A percentile compares a stretch with the other conserved stretches of the same genome.
phyloP scores from a whole-genome alignment of 2,888 invertebrate genomes.

The Drosophila mayaguana region DNA sequence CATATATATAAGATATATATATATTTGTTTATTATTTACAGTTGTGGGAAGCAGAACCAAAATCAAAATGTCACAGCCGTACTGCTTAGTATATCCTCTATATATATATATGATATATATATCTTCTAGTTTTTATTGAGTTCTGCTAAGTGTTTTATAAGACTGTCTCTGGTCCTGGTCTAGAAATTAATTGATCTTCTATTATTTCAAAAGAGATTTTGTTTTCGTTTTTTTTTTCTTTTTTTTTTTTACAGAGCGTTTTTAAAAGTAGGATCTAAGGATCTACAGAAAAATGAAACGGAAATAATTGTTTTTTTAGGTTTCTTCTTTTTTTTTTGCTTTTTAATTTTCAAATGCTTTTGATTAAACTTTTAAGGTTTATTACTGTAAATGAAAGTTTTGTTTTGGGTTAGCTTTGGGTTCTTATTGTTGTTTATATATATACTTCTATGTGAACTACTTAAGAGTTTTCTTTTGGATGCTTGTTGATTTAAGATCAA shows the following conservation, averaged over 20 bases:
- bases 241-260: slow-evolving; percentile 10
- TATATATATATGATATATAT: slow-evolving; percentile 18
- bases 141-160: slow-evolving; percentile 30
- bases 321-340: background rate
- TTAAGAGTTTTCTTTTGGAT: background rate
- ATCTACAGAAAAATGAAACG: slow-evolving; percentile 25
- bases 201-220: slow-evolving; percentile 48
- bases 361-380: slow-evolving; percentile 9
- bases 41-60: slow-evolving; percentile 75
- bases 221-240: background rate
- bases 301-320: slow-evolving; percentile 10
- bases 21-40: slow-evolving; percentile 59
- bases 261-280: slow-evolving; percentile 42
- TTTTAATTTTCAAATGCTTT: slow-evolving; percentile 11
- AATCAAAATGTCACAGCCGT: slow-evolving; percentile 80
- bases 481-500: slow-evolving; percentile 50
- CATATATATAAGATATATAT: slow-evolving; percentile 10
- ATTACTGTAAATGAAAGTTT: slow-evolving; percentile 11
- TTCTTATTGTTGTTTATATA: background rate
- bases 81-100: slow-evolving; percentile 64
- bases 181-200: slow-evolving; percentile 20
- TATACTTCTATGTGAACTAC: slow-evolving; percentile 1
- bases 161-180: slow-evolving; percentile 41
- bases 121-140: background rate
- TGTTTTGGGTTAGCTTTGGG: background rate